Base-by-base conservation (phyloP, 2,797 vertebrate genomes). In the Argya squamiceps region DNA sequence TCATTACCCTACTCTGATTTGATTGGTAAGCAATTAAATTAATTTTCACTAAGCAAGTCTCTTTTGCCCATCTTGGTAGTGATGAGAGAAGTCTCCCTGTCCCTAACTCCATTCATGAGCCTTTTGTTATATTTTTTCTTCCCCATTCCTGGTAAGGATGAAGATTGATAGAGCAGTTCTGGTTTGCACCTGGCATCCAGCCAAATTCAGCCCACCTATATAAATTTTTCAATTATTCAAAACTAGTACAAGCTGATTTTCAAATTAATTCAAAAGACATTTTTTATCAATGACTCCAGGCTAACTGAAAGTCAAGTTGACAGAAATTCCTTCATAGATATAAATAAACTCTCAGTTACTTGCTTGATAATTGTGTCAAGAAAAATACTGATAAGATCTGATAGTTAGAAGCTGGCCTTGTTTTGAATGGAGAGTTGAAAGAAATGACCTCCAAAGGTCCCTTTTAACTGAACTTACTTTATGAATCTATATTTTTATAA, bases 81-180 rank as follows among this genome's bases (percentile, higher is more conserved):
- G 36, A 27, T 36, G 26, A 74, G 15, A 41, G 21, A 71, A 27
- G 4, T 46, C 15, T 41, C 22, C 26, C 29, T 34, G 21, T 39
- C 29, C n/a, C 32, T 65, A 65, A 30, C 5, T n/a, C 0, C 0
- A 46, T 7, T 39, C n/a, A 39, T 9, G 3, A 69, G 13, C 2
- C 10, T 74, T 69, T 36, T 39, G 4, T 36, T 36, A 6, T 9
- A n/a, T 46, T 44, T 90, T 69, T 52, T 67, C 24, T 70, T 16
- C 12, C 12, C 4, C 11, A 26, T 6, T 24, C 37, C 30, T 55
- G 30, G 16, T 53, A 62, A 46, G 10, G 15, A 84, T 17, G 5
- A 6, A 5, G 11, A 78, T 18, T 58, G 10, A 59, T 15, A 58
- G 30, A 78, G 22, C 1, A 5, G 13, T 26, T 71, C 36, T 44